These are phyloP conservation scores for Australoheros facetus DNA, from an alignment of 2,797 vertebrate genomes.

Conservation along the genomic window DNA sequence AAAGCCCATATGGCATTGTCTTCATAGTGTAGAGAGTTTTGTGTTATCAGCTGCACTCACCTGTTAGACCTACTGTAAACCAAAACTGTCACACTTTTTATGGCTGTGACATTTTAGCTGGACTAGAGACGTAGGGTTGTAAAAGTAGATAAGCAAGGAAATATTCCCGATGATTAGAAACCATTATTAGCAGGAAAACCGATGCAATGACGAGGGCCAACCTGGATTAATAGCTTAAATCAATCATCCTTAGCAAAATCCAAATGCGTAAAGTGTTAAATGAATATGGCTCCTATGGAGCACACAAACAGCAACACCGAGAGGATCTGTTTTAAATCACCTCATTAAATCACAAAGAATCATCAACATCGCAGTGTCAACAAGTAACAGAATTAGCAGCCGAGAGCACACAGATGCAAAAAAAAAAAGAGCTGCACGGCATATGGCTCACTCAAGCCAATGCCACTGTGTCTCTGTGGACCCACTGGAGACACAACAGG, in stretches of 20 bases:
- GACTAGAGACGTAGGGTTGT: slow-evolving; percentile 53
- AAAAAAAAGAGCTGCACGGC: not conserved
- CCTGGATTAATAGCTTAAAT: slow-evolving; percentile 14
- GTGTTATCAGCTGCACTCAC: slow-evolving; percentile 70
- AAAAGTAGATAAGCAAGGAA: slow-evolving; percentile 66
- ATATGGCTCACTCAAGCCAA: slow-evolving; percentile 14
- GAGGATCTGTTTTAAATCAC: slow-evolving; percentile 17
- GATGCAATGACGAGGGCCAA: slow-evolving; percentile 29
- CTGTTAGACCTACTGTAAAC: slow-evolving; percentile 67
- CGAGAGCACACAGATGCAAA: slow-evolving; percentile 24
- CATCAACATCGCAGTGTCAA: slow-evolving; percentile 33
- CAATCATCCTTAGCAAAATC: not conserved
- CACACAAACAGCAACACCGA: not conserved
- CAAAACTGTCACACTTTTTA: slow-evolving; percentile 64
- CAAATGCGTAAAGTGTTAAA: slow-evolving; percentile 9
- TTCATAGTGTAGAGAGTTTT: slow-evolving; percentile 12
- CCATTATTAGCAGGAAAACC: slow-evolving; percentile 41
- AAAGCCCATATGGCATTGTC: slow-evolving; percentile 41
- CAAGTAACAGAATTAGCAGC: slow-evolving; percentile 47
- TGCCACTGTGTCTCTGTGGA: slow-evolving; percentile 71
- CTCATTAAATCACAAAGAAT: slow-evolving; percentile 40
- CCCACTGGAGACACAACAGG: slow-evolving; percentile 75
- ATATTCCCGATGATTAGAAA: slow-evolving; percentile 50
- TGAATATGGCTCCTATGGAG: not conserved
- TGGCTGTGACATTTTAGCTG: slow-evolving; percentile 51